phyloP scores from a whole-genome alignment of 2,888 invertebrate genomes.

The Eudasyphora cyanicolor region DNA sequence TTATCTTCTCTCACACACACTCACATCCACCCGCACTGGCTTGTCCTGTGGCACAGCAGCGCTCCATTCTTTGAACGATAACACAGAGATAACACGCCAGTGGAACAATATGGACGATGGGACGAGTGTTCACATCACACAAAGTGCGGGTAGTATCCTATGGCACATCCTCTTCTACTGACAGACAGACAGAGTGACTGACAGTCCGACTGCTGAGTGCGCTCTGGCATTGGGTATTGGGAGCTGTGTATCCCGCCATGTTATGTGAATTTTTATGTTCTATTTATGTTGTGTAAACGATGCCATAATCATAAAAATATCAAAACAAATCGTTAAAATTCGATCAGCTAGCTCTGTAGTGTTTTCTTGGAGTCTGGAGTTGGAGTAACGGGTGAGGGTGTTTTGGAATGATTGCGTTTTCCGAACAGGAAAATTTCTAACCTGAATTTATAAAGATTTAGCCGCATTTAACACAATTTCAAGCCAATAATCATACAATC shows the following conservation, averaged over 20 bases:
- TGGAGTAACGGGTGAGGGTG: not conserved
- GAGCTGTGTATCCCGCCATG: conserved; percentile 67
- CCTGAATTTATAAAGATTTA: too few relatives aligned
- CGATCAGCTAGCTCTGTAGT: conserved; percentile 75
- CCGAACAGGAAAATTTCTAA: too few relatives aligned
- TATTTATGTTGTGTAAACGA: conserved; percentile 80
- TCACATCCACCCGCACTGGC: not conserved
- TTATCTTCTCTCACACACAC: conserved; percentile 4
- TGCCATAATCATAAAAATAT: conserved; percentile 80
- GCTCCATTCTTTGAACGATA: not conserved
- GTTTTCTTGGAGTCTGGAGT: conserved; percentile 16
- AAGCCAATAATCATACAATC: too few relatives aligned
- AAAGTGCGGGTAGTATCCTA: conserved; percentile 30
- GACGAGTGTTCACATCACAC: conserved; percentile 24
- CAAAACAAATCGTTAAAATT: conserved; percentile 81
- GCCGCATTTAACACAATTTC: too few relatives aligned
- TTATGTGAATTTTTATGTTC: conserved; percentile 79
- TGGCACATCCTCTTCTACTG: conserved; percentile 44
- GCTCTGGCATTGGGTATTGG: not conserved
- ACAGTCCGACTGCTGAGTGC: not conserved
- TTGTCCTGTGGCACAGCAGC: conserved; percentile 41
- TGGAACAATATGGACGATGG: conserved; percentile 31
- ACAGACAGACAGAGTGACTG: too few relatives aligned
- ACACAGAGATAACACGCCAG: conserved; percentile 1
- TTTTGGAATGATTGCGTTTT: not conserved